These are phyloP conservation scores for Rhopalosiphum padi DNA, from an alignment of 1,140 invertebrate genomes.

Conservation along the genomic window DNA sequence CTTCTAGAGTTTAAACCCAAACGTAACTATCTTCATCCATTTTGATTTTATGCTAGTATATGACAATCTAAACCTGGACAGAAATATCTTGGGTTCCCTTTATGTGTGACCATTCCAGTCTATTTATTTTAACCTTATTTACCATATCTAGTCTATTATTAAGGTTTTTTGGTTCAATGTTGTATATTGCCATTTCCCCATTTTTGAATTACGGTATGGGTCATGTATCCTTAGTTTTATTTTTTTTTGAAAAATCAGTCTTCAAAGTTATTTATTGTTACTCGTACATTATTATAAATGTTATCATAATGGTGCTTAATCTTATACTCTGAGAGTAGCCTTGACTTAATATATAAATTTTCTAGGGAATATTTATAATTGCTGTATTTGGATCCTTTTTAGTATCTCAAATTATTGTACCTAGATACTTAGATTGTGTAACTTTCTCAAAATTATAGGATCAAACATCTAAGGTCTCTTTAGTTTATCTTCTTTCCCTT, in stretches of 20 bases:
- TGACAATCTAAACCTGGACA: background rate
- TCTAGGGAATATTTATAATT: background rate
- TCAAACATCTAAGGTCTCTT: background rate
- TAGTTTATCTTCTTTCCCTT: too few relatives aligned
- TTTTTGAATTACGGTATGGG: too few relatives aligned
- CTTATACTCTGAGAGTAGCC: background rate
- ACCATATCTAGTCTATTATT: background rate
- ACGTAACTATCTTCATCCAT: background rate
- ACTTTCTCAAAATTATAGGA: background rate
- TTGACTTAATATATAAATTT: background rate
- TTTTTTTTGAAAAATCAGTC: background rate
- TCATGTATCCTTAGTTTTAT: background rate
- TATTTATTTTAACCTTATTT: background rate
- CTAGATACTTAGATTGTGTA: background rate
- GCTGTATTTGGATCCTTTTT: background rate
- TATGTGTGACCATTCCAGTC: background rate
- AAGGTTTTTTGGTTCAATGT: background rate
- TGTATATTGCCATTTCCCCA: background rate
- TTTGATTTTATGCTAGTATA: background rate
- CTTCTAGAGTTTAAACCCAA: background rate
- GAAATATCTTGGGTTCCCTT: background rate
- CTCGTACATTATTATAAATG: background rate
- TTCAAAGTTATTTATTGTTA: background rate
- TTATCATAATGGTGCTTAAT: background rate
- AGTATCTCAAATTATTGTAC: background rate